Conservation (phyloP, 2,113 vertebrate species). For the Pseudolaguvia tuberculata region DNA sequence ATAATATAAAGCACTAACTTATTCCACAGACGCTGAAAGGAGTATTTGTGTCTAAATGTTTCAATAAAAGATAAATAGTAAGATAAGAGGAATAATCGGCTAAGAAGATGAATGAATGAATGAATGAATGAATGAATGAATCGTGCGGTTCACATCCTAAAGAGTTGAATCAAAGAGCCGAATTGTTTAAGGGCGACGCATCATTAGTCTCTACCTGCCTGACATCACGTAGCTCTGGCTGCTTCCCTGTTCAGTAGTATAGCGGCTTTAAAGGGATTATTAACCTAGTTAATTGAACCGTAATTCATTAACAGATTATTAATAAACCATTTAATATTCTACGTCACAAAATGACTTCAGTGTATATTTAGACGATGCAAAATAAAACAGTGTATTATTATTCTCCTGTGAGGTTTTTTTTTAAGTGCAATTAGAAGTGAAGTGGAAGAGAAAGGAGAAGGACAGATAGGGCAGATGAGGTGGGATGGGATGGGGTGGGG, state of each 20-base stretch:
- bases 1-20: too few species aligned
- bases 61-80: background rate
- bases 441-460: background rate
- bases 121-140: too few species aligned
- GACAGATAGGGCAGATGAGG: background rate
- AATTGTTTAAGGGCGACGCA: background rate
- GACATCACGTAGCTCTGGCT: conserved; percentile 24
- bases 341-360: background rate
- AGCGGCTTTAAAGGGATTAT: background rate
- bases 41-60: background rate
- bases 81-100: too few species aligned
- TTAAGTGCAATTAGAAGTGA: conserved; percentile 13
- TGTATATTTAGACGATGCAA: background rate
- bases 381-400: background rate
- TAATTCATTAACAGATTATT: background rate
- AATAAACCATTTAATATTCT: background rate
- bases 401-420: background rate
- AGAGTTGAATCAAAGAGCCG: background rate
- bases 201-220: conserved; percentile 23
- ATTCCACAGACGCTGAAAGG: background rate
- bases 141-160: background rate
- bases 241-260: background rate
- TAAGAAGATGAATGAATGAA: too few species aligned
- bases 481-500: background rate
- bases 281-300: background rate